These are phyloP conservation scores for Staurois parvus DNA, from an alignment of 2,797 vertebrate genomes.

Conservation along the genomic window DNA sequence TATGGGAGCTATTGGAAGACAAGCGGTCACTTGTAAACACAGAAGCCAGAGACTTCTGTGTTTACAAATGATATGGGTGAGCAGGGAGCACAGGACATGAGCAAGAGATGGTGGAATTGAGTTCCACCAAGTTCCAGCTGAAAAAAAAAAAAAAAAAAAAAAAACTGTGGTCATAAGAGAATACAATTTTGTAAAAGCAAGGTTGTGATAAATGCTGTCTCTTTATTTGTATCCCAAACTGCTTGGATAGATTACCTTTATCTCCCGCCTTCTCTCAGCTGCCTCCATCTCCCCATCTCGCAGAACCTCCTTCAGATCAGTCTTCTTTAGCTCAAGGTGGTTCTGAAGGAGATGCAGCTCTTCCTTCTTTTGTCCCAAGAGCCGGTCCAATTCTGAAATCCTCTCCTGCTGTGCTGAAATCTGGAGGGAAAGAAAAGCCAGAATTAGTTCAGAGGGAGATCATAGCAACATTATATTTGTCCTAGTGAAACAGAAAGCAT, in stretches of 20 bases:
- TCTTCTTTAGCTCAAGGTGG: constrained; percentile 73
- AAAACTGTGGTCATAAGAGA: too few relatives aligned
- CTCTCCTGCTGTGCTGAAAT: constrained; percentile 75
- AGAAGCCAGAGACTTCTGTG: too few relatives aligned
- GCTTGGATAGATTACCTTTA: constrained; percentile 71
- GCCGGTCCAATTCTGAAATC: constrained; percentile 73
- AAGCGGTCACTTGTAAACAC: too few relatives aligned
- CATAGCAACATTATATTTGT: too few relatives aligned
- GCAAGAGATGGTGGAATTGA: too few relatives aligned
- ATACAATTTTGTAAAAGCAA: too few relatives aligned
- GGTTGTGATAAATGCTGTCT: too few relatives aligned
- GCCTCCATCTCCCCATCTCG: constrained; percentile 78
- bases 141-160: too few relatives aligned
- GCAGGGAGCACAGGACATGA: too few relatives aligned
- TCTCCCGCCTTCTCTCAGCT: constrained; percentile 73
- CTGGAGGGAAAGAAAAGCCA: constrained; percentile 65
- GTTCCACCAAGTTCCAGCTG: too few relatives aligned
- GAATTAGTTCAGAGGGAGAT: not conserved
- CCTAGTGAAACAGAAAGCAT: not conserved
- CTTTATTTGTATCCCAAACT: not conserved
- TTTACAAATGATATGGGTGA: too few relatives aligned
- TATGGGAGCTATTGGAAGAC: too few relatives aligned
- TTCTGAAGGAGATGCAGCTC: constrained; percentile 77
- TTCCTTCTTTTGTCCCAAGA: constrained; percentile 73
- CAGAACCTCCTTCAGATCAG: constrained; percentile 76